Evolutionary conservation across 2,113 vertebrate genomes (phyloP), one percentile per base, ranked within the genome.

Genomic region (Paralichthys olivaceus): DNA sequence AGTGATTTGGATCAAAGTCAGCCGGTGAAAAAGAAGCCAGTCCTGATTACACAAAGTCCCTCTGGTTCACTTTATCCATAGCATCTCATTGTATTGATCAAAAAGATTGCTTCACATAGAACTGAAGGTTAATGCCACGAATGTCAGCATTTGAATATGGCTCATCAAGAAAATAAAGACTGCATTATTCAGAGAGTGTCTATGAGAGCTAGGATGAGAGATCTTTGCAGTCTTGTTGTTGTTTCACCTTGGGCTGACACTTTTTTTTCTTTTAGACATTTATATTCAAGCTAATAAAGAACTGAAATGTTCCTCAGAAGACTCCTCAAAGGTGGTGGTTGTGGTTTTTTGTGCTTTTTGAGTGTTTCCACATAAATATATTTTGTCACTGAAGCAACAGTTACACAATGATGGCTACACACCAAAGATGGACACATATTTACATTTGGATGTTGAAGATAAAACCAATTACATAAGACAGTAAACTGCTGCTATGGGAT

Each of bases 121-220:
- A 67, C 17, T 68, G 40, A 75, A 70, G 67, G 80, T 74, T 58
- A 86, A 80, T 11, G 12, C 7, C 11, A 34, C 23, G 1, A 69
- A 20, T 84, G 85, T 90, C 68, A 78, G 67, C 62, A 72, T 90
- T 72, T 86, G 57, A 89, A 87, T 90, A 75, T 22, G 20, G 4
- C n/a, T 83, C 20, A 45, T 49, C 15, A 51, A 72, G 76, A 8
- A 77, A 12, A 32, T 53, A 68, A 75, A 75, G 37, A 78, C 20
- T 12, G 51, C 47, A 77, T 54, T 47, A 64, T 45, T 57, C 22
- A 32, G 57, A n/a, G 14, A 72, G 54, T 11, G 49, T 77, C 77
- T 45, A 17, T 45, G 43, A 45, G 45, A 49, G 19, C 45, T 19
- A 49, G 14, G 45, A 49, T 17, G 45, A 49, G 45, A 49, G 63